These are phyloP conservation scores for Odontocolon sp. DNA, from an alignment of 2,888 invertebrate species.

Conservation along the genomic window DNA sequence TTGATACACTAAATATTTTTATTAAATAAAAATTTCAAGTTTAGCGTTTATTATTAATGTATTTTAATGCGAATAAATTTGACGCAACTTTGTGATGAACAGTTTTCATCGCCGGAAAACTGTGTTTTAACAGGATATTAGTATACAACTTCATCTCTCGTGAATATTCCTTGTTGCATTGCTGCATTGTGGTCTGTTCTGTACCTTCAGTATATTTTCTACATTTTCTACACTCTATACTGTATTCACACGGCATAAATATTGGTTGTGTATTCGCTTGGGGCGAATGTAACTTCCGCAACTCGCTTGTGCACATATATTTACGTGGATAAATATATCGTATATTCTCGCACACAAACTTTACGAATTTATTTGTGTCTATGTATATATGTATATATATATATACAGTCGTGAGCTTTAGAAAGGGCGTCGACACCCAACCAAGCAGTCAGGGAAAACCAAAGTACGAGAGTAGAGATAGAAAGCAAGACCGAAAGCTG, in stretches of 20 bases:
- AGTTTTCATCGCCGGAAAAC: no score
- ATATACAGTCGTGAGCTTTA: neutral
- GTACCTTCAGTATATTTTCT: neutral
- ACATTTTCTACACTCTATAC: neutral
- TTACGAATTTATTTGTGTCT: no score
- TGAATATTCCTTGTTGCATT: no score
- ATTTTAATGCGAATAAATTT: no score
- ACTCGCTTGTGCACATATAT: constrained; percentile 3
- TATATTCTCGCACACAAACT: no score
- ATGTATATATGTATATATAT: neutral
- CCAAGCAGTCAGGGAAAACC: neutral
- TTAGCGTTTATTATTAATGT: no score
- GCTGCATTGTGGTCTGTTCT: neutral
- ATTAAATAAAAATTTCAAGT: no score
- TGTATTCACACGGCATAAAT: constrained; percentile 13
- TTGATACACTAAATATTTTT: no score
- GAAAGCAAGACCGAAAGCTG: neutral
- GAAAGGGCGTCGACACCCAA: constrained; percentile 7
- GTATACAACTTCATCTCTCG: no score
- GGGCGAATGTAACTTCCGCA: constrained; percentile 2
- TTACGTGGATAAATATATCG: neutral
- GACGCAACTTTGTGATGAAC: no score
- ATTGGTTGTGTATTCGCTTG: constrained; percentile 3
- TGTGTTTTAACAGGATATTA: no score
- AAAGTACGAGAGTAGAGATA: neutral